Conservation (phyloP, 2,888 invertebrate genomes). For the Seira sanloemensis region DNA sequence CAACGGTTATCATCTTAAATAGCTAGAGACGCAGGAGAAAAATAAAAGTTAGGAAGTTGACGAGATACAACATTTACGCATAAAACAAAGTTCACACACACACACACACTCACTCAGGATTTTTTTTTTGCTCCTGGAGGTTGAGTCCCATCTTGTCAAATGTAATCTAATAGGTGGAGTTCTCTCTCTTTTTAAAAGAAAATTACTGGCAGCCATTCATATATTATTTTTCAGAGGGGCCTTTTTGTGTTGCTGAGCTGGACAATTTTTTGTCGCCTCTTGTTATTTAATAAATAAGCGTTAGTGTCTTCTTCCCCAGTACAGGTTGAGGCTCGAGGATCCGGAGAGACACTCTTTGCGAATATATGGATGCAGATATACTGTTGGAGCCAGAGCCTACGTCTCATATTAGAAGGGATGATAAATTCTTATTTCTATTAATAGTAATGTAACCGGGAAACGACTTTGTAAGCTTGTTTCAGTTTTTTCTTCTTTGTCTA, state of each 20-base stretch:
- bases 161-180: slow-evolving; percentile 52
- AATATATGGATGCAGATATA: too few species aligned
- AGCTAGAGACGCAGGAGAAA: slow-evolving; percentile 30
- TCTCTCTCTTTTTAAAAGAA: background rate
- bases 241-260: background rate
- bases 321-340: background rate
- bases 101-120: slow-evolving; percentile 10
- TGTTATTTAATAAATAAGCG: slow-evolving; percentile 8
- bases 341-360: too few species aligned
- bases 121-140: slow-evolving; percentile 32
- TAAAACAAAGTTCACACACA: background rate
- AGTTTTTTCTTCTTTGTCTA: background rate
- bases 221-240: background rate
- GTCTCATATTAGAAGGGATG: too few species aligned
- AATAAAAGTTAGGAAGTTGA: background rate
- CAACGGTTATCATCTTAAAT: slow-evolving; percentile 57
- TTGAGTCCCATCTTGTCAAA: slow-evolving; percentile 41
- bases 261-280: background rate
- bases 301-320: background rate
- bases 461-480: too few species aligned
- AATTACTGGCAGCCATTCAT: background rate
- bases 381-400: too few species aligned
- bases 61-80: slow-evolving; percentile 11
- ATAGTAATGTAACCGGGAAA: background rate
- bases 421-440: background rate